phyloP scores from a whole-genome alignment of 2,888 invertebrate species.

The Eupithecia subfuscata region DNA sequence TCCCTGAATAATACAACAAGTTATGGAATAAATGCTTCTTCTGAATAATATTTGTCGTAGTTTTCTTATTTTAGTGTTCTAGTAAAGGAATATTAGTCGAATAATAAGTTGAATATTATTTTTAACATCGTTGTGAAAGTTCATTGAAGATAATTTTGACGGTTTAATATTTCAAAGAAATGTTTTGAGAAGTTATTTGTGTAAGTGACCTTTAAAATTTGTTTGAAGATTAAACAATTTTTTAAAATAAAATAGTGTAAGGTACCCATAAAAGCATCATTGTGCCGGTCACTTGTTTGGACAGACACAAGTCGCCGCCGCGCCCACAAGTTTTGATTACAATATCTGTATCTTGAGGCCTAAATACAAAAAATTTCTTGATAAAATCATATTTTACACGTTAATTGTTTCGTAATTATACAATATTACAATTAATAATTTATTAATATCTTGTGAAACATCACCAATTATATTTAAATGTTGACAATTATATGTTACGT shows the following conservation, averaged over 20 bases:
- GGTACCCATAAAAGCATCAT: too few relatives aligned
- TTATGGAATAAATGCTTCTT: slow-evolving; percentile 23
- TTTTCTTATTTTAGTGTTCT: slow-evolving; percentile 13
- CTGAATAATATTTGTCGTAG: slow-evolving; percentile 11
- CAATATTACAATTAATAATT: too few relatives aligned
- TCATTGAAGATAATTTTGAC: neutral
- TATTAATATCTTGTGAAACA: too few relatives aligned
- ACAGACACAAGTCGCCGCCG: too few relatives aligned
- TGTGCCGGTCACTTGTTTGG: too few relatives aligned
- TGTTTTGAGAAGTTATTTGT: neutral
- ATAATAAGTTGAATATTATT: neutral
- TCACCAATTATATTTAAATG: too few relatives aligned
- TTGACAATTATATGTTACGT: too few relatives aligned
- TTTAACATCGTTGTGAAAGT: neutral
- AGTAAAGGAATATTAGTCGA: neutral
- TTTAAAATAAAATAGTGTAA: neutral
- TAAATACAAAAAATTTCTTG: too few relatives aligned
- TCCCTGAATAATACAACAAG: slow-evolving; percentile 25
- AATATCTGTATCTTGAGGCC: too few relatives aligned
- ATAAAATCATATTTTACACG: too few relatives aligned
- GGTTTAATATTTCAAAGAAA: neutral
- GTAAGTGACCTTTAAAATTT: neutral
- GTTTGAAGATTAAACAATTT: neutral
- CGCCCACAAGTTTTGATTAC: too few relatives aligned
- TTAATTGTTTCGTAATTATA: too few relatives aligned